phyloP scores from a whole-genome alignment of 2,113 vertebrate species.

The Labrus mixtus region DNA sequence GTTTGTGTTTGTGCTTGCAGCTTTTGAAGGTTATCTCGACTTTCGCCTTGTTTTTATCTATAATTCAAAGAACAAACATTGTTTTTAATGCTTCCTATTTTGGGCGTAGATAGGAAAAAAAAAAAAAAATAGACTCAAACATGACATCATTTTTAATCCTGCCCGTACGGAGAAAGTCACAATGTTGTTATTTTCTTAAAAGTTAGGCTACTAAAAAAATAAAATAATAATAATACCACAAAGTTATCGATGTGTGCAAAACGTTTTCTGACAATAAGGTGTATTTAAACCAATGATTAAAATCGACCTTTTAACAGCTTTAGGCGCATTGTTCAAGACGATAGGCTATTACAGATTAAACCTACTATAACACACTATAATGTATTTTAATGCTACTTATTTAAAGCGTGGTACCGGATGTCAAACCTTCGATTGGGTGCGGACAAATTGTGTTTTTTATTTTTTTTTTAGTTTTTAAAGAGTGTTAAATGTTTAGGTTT shows the following conservation, averaged over 20 bases:
- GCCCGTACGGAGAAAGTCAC: not conserved
- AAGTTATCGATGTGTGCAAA: rapidly evolving
- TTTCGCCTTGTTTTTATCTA: conserved; percentile 29
- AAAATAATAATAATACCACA: too few relatives aligned
- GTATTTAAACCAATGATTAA: not conserved
- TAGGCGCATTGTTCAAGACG: not conserved
- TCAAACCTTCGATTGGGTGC: not conserved
- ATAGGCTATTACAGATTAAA: not conserved
- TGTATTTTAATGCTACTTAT: not conserved
- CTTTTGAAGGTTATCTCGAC: conserved; percentile 56
- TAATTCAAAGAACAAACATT: not conserved
- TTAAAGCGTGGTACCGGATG: not conserved
- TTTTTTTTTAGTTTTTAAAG: conserved; percentile 25
- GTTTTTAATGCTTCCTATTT: not conserved
- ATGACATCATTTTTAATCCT: not conserved
- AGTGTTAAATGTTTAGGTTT: conserved; percentile 38
- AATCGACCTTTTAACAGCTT: conserved; percentile 17
- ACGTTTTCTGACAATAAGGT: not conserved
- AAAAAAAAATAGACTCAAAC: not conserved
- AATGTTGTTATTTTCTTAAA: conserved; percentile 5
- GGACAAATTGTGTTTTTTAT: not conserved
- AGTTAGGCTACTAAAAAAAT: too few relatives aligned
- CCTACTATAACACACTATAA: not conserved
- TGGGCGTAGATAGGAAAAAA: rapidly evolving
- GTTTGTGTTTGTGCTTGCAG: conserved; percentile 42